These are phyloP conservation scores for Philereme transversata DNA, from an alignment of 2,888 invertebrate species.

Conservation along the genomic window DNA sequence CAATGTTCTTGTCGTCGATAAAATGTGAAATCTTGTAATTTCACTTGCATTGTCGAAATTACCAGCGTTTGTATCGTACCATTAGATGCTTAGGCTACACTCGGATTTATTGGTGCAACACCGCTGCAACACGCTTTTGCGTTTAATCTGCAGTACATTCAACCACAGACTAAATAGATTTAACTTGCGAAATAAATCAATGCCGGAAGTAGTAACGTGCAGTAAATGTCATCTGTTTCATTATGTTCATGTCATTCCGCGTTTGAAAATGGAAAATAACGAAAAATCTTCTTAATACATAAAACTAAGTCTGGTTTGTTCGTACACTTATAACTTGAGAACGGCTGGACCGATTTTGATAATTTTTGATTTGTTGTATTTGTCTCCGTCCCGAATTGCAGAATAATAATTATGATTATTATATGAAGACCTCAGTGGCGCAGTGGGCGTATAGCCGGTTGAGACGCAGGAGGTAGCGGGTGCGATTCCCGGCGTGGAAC, in stretches of 20 bases:
- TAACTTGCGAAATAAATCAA: slow-evolving; percentile 9
- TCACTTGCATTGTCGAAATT: slow-evolving; percentile 26
- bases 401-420: too few species aligned
- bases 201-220: slow-evolving; percentile 8
- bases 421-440: too few species aligned
- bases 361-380: too few species aligned
- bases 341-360: too few species aligned
- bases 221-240: slow-evolving; percentile 15
- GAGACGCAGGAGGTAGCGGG: too few species aligned
- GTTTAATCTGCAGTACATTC: slow-evolving; percentile 23
- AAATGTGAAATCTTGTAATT: slow-evolving; percentile 18
- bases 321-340: too few species aligned
- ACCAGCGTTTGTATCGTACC: slow-evolving; percentile 15
- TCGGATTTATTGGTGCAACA: slow-evolving; percentile 27
- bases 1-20: slow-evolving; percentile 3
- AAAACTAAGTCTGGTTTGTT: too few species aligned
- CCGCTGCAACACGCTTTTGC: slow-evolving; percentile 26
- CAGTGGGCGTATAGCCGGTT: too few species aligned
- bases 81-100: slow-evolving; percentile 11
- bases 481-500: too few species aligned
- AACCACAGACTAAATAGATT: slow-evolving; percentile 21
- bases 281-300: too few species aligned
- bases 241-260: not conserved
- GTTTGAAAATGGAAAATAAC: slow-evolving; percentile 1
- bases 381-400: too few species aligned